Conservation (phyloP, 2,113 vertebrate genomes). For the Bubo scandiacus region DNA sequence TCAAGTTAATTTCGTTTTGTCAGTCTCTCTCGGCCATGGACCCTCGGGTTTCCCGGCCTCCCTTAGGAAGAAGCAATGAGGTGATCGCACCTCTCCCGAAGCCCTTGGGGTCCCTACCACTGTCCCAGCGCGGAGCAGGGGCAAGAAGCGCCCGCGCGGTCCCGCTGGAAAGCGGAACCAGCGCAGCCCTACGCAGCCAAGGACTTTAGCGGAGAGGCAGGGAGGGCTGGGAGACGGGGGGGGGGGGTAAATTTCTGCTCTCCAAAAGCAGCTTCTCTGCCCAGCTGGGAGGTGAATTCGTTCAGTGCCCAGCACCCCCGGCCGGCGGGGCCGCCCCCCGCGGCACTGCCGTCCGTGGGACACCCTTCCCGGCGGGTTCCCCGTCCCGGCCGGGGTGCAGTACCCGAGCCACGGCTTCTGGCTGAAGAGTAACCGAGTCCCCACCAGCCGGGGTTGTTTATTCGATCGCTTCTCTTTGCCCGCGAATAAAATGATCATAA, state of each 20-base stretch:
- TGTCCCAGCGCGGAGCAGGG: neutral
- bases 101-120: neutral
- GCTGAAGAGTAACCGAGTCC: accelerated
- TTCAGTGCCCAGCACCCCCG: too few species aligned
- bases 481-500: accelerated
- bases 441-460: accelerated
- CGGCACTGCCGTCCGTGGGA: too few species aligned
- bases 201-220: accelerated
- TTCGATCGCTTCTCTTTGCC: neutral
- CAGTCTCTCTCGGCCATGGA: neutral
- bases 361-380: neutral
- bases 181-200: neutral
- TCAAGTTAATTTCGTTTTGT: neutral
- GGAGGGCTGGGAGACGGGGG: neutral
- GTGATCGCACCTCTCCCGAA: accelerated
- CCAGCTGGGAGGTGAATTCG: neutral
- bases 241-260: accelerated
- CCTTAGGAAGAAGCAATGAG: neutral
- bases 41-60: neutral
- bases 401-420: too few species aligned
- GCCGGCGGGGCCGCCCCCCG: neutral
- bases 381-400: neutral
- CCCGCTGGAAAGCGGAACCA: neutral
- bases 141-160: neutral
- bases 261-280: neutral